These are phyloP conservation scores for Tachysurus vachellii DNA, from an alignment of 2,113 vertebrate genomes.

Conservation along the genomic window DNA sequence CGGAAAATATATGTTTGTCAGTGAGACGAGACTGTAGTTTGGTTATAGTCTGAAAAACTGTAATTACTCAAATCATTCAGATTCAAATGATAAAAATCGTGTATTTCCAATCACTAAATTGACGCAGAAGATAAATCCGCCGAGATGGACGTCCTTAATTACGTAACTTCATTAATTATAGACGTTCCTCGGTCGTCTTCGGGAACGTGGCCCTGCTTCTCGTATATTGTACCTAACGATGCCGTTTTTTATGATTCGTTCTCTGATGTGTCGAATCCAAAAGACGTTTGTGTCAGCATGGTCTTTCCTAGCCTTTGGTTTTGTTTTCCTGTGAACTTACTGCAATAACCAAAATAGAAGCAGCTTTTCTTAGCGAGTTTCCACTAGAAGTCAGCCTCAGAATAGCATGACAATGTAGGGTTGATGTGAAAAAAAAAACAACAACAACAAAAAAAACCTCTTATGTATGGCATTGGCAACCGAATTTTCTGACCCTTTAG, in stretches of 20 bases:
- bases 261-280: constrained; percentile 43
- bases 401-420: constrained; percentile 11
- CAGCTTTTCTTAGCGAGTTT: constrained; percentile 5
- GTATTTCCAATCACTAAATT: constrained; percentile 11
- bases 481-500: constrained; percentile 17
- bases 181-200: constrained; percentile 54
- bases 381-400: constrained; percentile 8
- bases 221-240: constrained; percentile 52
- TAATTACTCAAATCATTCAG: background rate
- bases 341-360: constrained; percentile 24
- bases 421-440: constrained; percentile 37
- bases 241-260: constrained; percentile 62
- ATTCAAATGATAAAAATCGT: constrained; percentile 10
- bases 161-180: no score
- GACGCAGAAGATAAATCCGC: constrained; percentile 23
- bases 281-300: background rate
- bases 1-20: background rate
- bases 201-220: constrained; percentile 60
- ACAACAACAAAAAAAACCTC: constrained; percentile 46
- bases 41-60: background rate
- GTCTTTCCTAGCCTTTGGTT: constrained; percentile 5
- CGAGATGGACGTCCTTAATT: constrained; percentile 5
- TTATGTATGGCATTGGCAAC: background rate
- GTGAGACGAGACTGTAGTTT: background rate
- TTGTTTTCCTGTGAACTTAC: background rate